These are phyloP conservation scores for Scomber scombrus DNA, from an alignment of 2,113 vertebrate genomes.

Conservation along the genomic window DNA sequence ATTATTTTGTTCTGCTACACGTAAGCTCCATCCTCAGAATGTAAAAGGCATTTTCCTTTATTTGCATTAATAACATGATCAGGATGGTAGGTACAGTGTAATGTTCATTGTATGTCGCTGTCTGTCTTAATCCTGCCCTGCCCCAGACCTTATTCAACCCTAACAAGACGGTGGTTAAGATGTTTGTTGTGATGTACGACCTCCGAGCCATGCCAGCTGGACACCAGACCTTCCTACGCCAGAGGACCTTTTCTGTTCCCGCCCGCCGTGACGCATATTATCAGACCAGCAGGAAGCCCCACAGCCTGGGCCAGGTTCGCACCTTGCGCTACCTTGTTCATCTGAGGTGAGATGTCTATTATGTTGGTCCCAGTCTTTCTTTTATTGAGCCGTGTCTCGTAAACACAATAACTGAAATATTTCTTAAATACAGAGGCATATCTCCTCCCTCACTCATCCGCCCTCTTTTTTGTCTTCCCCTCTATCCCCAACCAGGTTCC, in stretches of 20 bases:
- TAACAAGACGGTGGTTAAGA: slow-evolving; percentile 99
- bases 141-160: slow-evolving; percentile 99
- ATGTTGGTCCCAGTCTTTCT: background rate
- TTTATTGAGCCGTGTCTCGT: background rate
- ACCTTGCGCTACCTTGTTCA: slow-evolving; percentile 99
- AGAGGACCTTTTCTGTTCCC: slow-evolving; percentile 98
- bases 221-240: slow-evolving; percentile 99
- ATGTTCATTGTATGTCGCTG: background rate
- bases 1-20: background rate
- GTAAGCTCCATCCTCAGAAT: background rate
- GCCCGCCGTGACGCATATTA: slow-evolving; percentile 91
- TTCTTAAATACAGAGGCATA: background rate
- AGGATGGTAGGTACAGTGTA: background rate
- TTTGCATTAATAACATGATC: background rate
- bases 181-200: slow-evolving; percentile 99
- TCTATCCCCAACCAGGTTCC: slow-evolving; percentile 90
- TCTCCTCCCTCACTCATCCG: background rate
- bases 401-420: background rate
- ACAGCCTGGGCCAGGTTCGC: slow-evolving; percentile 88
- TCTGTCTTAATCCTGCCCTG: slow-evolving; percentile 4
- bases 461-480: background rate
- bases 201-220: slow-evolving; percentile 97
- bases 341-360: slow-evolving; percentile 88
- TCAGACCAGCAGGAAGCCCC: slow-evolving; percentile 88
- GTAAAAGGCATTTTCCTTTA: background rate